phyloP scores from a whole-genome alignment of 2,888 invertebrate species.

The Tetropium fuscum region DNA sequence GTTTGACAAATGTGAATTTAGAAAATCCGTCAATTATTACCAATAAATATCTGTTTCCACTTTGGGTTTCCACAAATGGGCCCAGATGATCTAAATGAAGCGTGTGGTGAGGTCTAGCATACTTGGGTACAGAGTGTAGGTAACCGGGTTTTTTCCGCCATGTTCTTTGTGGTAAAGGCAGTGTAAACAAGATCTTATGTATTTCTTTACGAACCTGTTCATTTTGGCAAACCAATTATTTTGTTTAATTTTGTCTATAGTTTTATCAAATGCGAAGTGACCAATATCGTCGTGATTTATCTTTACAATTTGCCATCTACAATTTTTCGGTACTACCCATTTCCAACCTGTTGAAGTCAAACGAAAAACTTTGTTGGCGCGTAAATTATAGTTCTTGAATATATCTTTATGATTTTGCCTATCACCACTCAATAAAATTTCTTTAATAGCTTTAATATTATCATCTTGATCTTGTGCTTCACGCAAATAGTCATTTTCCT shows the following conservation, averaged over 20 bases:
- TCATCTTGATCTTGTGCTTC: constrained; percentile 35
- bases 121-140: too few species aligned
- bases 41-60: constrained; percentile 54
- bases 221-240: neutral
- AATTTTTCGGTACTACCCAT: too few species aligned
- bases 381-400: constrained; percentile 37
- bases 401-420: constrained; percentile 31
- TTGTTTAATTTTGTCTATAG: neutral
- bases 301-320: too few species aligned
- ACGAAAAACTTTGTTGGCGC: too few species aligned
- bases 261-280: neutral
- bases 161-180: neutral
- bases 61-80: constrained; percentile 55
- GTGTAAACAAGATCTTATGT: neutral
- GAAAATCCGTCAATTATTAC: constrained; percentile 58
- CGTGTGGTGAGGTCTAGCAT: constrained; percentile 31
- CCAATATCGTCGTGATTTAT: too few species aligned
- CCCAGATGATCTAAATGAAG: constrained; percentile 60
- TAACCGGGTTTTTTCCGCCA: neutral
- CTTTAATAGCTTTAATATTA: constrained; percentile 32
- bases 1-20: constrained; percentile 54
- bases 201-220: neutral
- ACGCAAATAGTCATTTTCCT: constrained; percentile 35
- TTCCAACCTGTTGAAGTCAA: too few species aligned
- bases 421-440: constrained; percentile 32